A percentile compares a stretch with the other conserved stretches of the same genome.
phyloP scores from a whole-genome alignment of 2,113 vertebrate species.

The human region DNA sequence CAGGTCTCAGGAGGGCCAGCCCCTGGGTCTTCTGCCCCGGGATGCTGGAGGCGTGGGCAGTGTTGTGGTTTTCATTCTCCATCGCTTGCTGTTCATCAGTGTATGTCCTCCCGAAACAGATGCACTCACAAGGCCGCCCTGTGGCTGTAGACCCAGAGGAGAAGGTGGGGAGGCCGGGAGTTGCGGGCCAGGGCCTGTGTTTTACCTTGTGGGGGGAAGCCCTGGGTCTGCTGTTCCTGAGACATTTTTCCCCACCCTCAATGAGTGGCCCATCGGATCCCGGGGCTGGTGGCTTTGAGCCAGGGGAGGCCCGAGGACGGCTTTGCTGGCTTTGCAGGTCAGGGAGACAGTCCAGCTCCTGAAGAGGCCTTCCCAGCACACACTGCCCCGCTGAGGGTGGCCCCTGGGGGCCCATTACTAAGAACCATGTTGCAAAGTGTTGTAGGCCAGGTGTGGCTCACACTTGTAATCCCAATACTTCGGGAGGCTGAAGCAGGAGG shows the following conservation, averaged over 20 bases:
- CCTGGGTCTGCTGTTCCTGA: rapidly evolving
- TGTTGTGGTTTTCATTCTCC: rapidly evolving
- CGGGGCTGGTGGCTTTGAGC: not conserved
- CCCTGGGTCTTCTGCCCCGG: rapidly evolving
- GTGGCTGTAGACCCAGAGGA: not conserved
- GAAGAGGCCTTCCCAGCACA: not conserved
- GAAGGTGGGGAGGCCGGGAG: rapidly evolving
- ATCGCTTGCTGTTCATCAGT: rapidly evolving
- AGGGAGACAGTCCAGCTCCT: rapidly evolving
- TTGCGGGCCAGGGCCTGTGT: rapidly evolving
- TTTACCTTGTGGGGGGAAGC: not conserved
- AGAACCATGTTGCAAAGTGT: not conserved
- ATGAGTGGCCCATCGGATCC: rapidly evolving
- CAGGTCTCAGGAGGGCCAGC: rapidly evolving
- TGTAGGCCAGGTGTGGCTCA: not conserved
- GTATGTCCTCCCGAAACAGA: too few relatives aligned
- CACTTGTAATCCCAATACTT: not conserved
- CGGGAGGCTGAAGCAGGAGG: not conserved
- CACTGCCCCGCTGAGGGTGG: rapidly evolving
- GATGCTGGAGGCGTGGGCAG: rapidly evolving
- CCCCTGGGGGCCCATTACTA: rapidly evolving
- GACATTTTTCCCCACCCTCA: rapidly evolving
- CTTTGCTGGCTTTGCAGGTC: not conserved
- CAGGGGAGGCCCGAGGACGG: rapidly evolving
- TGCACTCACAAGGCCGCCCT: rapidly evolving